Evolutionary conservation across 2,797 vertebrate species (phyloP).

Genomic region (Siniperca scherzeri): DNA sequence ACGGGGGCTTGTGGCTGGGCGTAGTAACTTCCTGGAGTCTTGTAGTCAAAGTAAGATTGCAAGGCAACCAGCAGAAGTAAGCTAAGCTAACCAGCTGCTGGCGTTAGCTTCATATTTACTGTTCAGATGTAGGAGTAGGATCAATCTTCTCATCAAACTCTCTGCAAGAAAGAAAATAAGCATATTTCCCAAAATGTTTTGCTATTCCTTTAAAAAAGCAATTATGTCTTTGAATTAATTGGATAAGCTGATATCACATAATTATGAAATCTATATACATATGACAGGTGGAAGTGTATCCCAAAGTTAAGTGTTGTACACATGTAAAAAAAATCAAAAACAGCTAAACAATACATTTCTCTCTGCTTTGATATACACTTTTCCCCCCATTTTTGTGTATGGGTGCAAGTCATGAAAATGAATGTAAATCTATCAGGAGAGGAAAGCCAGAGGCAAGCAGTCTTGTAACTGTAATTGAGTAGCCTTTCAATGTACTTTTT

Average conservation of each 20-base stretch:
- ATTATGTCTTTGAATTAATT: background rate
- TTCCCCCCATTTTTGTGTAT: background rate
- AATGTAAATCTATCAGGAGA: background rate
- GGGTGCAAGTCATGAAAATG: background rate
- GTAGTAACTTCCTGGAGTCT: background rate
- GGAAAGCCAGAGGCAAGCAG: conserved; percentile 1
- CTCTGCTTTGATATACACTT: background rate
- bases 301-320: background rate
- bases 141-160: background rate
- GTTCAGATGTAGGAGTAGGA: too few species aligned
- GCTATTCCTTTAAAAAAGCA: background rate
- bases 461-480: background rate
- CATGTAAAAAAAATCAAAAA: too few species aligned
- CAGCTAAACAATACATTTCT: too few species aligned
- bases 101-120: too few species aligned
- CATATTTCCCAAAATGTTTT: too few species aligned
- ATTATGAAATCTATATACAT: background rate
- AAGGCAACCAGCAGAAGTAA: too few species aligned
- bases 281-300: background rate
- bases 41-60: too few species aligned
- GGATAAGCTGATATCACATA: background rate
- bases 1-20: background rate
- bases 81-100: too few species aligned
- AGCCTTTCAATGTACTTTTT: background rate
- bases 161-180: background rate